Base-by-base conservation (phyloP, 2,888 invertebrate species). In the Tenodera sinensis region DNA sequence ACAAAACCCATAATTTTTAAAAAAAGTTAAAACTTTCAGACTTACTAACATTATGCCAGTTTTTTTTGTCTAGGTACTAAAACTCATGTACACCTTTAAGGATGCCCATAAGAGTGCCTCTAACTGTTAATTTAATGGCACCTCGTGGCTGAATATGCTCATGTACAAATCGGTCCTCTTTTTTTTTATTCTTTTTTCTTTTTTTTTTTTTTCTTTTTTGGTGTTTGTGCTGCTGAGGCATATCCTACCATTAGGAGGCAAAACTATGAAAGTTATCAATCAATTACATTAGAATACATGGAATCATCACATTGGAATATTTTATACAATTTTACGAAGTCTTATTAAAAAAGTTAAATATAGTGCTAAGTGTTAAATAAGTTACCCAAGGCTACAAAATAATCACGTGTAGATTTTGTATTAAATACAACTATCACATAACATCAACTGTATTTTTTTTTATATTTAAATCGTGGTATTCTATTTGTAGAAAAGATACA, bases 391-490 rank as follows among this genome's bases (percentile, higher is more conserved):
- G 91, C 91, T 91, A 91, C 91, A 91, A 91, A 91, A 91, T 91
- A 91, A 91, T 91, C 91, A 91, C 91, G 91, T 91, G 91, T 91
- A 91, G 91, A 91, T 91, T 91, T 91, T 91, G 91, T 91, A 91
- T 91, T 91, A 91, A 91, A 91, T 91, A 91, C 91, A 91, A 91
- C 91, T 91, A 91, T 91, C 91, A 91, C 91, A 91, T 91, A 91
- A 91, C 91, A 91, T 91, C 91, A 91, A 91, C 91, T 91, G 90
- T 90, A 90, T 91, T 90, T 90, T 91, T 30, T 90, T 91, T 91
- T 90, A 89, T 90, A 89, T 89, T 90, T 90, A 90, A 91, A 90
- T 89, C 87, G 88, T 90, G 91, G 90, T 90, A 90, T 89, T 90
- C 91, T 91, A 91, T 90, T 90, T 91, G 91, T 91, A 91, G 91